phyloP scores from a whole-genome alignment of 2,797 vertebrate species.

The Chromobotia macracanthus region DNA sequence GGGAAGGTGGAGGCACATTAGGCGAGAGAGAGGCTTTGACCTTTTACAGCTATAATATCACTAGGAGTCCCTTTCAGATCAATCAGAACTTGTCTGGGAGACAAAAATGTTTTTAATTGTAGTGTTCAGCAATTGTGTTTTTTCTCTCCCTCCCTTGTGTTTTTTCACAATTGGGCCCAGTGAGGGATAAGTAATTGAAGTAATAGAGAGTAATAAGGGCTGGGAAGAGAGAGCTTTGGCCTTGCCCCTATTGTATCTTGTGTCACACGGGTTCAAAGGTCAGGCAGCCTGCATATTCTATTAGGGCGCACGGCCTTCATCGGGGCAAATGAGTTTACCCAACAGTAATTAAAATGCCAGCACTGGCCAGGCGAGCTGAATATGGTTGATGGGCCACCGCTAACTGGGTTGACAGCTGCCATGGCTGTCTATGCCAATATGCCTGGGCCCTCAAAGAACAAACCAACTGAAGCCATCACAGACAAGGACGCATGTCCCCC shows the following conservation, averaged over 20 bases:
- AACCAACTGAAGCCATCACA: slow-evolving; percentile 69
- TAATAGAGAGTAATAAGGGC: slow-evolving; percentile 99
- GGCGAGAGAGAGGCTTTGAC: slow-evolving; percentile 92
- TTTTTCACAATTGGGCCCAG: slow-evolving; percentile 75
- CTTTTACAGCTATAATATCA: slow-evolving; percentile 99
- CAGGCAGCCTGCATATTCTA: slow-evolving; percentile 91
- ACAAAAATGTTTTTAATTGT: slow-evolving; percentile 86
- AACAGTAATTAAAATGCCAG: slow-evolving; percentile 94
- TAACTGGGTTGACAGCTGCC: slow-evolving; percentile 93
- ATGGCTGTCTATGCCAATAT: slow-evolving; percentile 85
- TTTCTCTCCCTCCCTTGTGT: slow-evolving; percentile 51
- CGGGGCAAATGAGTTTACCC: slow-evolving; percentile 98
- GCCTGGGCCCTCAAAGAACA: slow-evolving; percentile 79
- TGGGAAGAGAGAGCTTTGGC: slow-evolving; percentile 93
- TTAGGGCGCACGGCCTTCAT: slow-evolving; percentile 91
- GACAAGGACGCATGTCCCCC: slow-evolving; percentile 46
- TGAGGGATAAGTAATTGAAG: slow-evolving; percentile 99
- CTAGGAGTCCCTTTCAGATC: slow-evolving; percentile 85
- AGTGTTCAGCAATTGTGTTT: slow-evolving; percentile 71
- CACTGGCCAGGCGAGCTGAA: slow-evolving; percentile 85
- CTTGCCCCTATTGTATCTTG: slow-evolving; percentile 97
- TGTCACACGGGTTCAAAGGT: slow-evolving; percentile 96
- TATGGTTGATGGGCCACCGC: slow-evolving; percentile 87
- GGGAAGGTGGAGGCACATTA: slow-evolving; percentile 78
- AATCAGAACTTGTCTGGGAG: slow-evolving; percentile 81